Evolutionary conservation across 2,113 vertebrate genomes (phyloP).

Genomic region (Gallinago paraguaiae): DNA sequence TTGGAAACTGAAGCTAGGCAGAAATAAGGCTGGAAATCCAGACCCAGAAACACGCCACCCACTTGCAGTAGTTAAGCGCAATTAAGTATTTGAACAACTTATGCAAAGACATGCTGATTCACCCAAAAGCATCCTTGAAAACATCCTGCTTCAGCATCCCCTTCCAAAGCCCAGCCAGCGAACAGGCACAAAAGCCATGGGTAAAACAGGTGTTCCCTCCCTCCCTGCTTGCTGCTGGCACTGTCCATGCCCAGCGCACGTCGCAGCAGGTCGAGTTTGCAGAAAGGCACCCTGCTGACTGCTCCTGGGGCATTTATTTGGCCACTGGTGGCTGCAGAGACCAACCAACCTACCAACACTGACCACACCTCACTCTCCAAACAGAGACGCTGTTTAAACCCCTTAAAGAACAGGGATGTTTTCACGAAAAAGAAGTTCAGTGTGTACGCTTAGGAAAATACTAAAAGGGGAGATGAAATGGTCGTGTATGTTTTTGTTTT

Average conservation of each 20-base stretch:
- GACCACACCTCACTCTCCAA: background rate
- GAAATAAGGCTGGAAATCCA: background rate
- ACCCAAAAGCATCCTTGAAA: background rate
- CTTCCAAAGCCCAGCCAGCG: rapidly evolving
- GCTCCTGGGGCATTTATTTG: rapidly evolving
- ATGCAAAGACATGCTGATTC: background rate
- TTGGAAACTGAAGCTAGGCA: background rate
- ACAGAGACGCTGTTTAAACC: background rate
- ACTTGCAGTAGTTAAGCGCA: background rate
- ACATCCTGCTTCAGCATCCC: background rate
- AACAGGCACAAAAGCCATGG: background rate
- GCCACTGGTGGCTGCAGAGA: background rate
- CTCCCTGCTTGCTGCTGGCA: background rate
- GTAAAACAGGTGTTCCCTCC: background rate
- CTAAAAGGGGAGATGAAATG: background rate
- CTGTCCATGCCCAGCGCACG: rapidly evolving
- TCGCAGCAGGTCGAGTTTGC: background rate
- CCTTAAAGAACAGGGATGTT: background rate
- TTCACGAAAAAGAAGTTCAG: background rate
- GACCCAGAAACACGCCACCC: background rate
- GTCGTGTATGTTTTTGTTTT: background rate
- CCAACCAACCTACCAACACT: background rate
- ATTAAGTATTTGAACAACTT: background rate
- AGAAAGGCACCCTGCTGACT: background rate
- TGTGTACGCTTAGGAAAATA: background rate